These are phyloP conservation scores for Saccopteryx bilineata DNA, from an alignment of 2,113 vertebrate genomes.

Conservation along the genomic window DNA sequence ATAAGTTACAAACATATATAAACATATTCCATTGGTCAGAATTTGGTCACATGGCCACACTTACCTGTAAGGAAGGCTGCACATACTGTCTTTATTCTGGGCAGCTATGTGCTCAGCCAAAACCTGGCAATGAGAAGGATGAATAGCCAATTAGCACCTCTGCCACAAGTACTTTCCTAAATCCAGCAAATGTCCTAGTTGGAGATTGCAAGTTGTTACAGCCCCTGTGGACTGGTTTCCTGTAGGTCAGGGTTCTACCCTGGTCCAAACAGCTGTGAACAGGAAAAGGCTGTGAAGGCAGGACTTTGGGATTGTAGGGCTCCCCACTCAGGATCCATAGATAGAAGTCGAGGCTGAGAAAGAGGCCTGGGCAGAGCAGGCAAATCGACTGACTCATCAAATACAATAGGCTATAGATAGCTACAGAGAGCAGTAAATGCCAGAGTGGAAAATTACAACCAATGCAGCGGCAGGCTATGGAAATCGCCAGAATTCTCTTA, in stretches of 20 bases:
- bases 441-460: background rate
- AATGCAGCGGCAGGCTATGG: fast-evolving
- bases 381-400: background rate
- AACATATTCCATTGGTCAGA: background rate
- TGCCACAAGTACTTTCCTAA: background rate
- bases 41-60: background rate
- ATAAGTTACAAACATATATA: background rate
- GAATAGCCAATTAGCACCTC: background rate
- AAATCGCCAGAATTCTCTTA: background rate
- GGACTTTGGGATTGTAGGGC: background rate
- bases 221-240: background rate
- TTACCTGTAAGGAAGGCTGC: background rate
- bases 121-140: background rate
- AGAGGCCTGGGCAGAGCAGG: background rate
- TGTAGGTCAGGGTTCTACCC: background rate
- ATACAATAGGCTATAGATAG: background rate
- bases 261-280: background rate
- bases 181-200: background rate
- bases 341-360: background rate
- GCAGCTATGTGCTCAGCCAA: background rate
- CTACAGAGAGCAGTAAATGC: background rate
- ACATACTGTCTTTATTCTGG: background rate
- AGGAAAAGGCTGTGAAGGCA: background rate
- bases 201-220: background rate
- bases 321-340: background rate